These are phyloP conservation scores for Colius striatus DNA, from an alignment of 2,113 vertebrate genomes.

Conservation along the genomic window DNA sequence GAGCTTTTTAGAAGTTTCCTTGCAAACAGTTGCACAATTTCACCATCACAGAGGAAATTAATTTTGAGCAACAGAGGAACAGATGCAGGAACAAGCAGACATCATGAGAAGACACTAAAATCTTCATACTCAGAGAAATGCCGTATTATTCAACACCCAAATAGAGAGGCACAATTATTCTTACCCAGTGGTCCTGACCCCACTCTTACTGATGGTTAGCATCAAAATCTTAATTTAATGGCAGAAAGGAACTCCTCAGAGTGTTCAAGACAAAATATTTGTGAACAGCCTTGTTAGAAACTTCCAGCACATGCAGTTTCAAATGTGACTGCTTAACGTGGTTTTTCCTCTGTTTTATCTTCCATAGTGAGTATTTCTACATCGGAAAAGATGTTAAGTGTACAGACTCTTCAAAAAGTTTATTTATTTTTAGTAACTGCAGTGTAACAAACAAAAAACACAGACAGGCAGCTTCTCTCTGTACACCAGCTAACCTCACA, in stretches of 20 bases:
- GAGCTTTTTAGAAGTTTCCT: not conserved
- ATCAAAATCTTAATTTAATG: not conserved
- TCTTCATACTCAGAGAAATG: not conserved
- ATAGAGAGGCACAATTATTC: not conserved
- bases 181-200: not conserved
- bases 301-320: not conserved
- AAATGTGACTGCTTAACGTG: not conserved
- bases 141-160: not conserved
- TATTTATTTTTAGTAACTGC: not conserved
- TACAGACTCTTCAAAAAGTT: not conserved
- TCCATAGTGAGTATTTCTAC: not conserved
- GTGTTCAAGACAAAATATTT: not conserved
- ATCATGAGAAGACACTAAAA: not conserved
- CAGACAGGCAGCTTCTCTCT: not conserved
- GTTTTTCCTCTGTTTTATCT: not conserved
- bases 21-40: not conserved
- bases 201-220: not conserved
- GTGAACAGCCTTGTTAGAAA: not conserved
- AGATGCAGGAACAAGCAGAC: not conserved
- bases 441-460: not conserved
- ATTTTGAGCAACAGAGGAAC: not conserved
- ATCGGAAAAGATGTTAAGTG: not conserved
- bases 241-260: not conserved
- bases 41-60: not conserved
- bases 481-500: not conserved